A percentile compares a stretch with the other conserved stretches of the same genome.
These are phyloP conservation scores for Micronycteris hirsuta DNA, from an alignment of 2,113 vertebrate species.

Conservation along the genomic window DNA sequence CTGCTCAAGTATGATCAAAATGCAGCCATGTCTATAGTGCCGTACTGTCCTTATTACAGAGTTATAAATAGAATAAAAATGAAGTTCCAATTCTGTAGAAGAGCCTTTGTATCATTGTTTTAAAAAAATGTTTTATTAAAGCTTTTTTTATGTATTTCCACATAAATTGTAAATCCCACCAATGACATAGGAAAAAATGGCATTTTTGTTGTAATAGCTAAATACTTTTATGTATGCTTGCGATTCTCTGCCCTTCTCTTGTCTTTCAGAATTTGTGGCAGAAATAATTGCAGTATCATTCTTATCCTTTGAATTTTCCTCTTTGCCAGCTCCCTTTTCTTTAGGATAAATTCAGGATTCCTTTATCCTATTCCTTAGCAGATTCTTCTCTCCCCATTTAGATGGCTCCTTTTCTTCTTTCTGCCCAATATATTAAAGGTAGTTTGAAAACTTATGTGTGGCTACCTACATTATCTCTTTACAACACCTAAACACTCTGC, in stretches of 20 bases:
- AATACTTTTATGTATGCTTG: background rate
- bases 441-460: background rate
- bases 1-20: background rate
- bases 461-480: accelerated
- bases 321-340: background rate
- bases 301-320: background rate
- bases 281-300: background rate
- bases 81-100: background rate
- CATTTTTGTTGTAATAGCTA: background rate
- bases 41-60: background rate
- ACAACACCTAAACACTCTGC: no score
- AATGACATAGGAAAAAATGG: background rate
- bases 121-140: background rate
- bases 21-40: background rate
- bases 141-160: background rate
- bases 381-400: background rate
- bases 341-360: background rate
- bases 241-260: background rate
- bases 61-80: background rate
- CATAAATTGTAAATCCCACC: background rate
- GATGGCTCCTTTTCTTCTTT: background rate
- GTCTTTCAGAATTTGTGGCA: background rate
- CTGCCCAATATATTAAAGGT: background rate
- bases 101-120: background rate
- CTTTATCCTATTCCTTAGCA: background rate